Conservation (phyloP, 2,797 vertebrate species). For the Tarsius wallacei region DNA sequence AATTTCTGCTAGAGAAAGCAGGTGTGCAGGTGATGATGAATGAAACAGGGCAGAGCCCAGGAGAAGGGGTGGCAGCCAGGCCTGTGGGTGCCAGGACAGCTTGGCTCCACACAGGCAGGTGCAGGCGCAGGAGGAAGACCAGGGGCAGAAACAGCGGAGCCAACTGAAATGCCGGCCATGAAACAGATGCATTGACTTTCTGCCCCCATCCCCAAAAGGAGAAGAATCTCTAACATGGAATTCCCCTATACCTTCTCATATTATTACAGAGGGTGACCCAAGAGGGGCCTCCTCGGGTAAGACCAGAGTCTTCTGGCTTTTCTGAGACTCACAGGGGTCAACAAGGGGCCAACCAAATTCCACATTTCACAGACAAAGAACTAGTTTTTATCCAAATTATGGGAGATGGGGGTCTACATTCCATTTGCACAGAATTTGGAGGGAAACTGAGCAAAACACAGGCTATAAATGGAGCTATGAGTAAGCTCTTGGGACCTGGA, state of each 20-base stretch:
- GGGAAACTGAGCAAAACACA: not conserved
- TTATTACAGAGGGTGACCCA: not conserved
- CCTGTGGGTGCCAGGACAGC: not conserved
- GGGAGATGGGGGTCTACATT: no score
- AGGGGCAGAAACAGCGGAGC: not conserved
- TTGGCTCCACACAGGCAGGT: not conserved
- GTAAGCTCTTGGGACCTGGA: no score
- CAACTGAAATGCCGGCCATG: no score
- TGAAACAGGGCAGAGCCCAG: not conserved
- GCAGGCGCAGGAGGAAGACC: not conserved
- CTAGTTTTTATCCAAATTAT: not conserved
- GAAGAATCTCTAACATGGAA: not conserved
- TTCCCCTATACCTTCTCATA: not conserved
- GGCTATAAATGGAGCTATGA: not conserved
- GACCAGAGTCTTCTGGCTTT: not conserved
- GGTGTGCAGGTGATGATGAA: not conserved
- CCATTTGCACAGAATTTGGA: not conserved
- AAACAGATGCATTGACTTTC: no score
- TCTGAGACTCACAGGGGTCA: not conserved
- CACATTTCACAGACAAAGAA: not conserved
- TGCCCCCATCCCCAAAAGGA: not conserved
- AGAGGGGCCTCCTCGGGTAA: no score
- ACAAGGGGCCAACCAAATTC: not conserved
- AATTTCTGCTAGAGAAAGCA: not conserved
- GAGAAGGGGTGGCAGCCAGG: not conserved